These are phyloP conservation scores for Phylloscopus collybita DNA, from an alignment of 2,797 vertebrate genomes.

Conservation along the genomic window DNA sequence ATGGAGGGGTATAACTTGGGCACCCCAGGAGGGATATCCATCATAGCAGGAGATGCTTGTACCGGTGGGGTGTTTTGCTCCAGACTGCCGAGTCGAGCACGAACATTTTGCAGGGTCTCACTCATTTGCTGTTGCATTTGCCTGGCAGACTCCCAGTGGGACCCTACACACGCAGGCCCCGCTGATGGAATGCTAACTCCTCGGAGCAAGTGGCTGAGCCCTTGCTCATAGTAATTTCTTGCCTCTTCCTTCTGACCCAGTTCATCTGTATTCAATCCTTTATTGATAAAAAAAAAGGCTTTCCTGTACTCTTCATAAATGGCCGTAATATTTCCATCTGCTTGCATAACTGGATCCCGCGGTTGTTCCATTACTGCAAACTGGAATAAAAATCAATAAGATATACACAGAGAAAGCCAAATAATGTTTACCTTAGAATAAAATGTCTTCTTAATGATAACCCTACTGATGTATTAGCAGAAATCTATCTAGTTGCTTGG, in stretches of 20 bases:
- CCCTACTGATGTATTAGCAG: background rate
- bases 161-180: slow-evolving; percentile 79
- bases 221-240: slow-evolving; percentile 85
- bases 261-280: slow-evolving; percentile 89
- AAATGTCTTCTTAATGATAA: background rate
- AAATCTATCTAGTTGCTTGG: background rate
- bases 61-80: slow-evolving; percentile 74
- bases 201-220: slow-evolving; percentile 86
- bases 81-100: slow-evolving; percentile 82
- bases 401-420: background rate
- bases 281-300: slow-evolving; percentile 90
- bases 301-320: slow-evolving; percentile 91
- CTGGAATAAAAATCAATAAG: background rate
- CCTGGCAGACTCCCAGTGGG: slow-evolving; percentile 87
- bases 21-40: slow-evolving; percentile 25
- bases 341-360: slow-evolving; percentile 80
- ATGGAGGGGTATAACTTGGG: slow-evolving; percentile 83
- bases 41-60: background rate
- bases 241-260: slow-evolving; percentile 85
- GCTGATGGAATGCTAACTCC: slow-evolving; percentile 82
- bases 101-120: slow-evolving; percentile 91
- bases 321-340: slow-evolving; percentile 85
- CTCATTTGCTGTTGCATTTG: slow-evolving; percentile 96
- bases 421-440: background rate
- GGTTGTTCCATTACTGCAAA: slow-evolving; percentile 81